phyloP scores from a whole-genome alignment of 2,888 invertebrate species.

The Ennomos fuscantarius region DNA sequence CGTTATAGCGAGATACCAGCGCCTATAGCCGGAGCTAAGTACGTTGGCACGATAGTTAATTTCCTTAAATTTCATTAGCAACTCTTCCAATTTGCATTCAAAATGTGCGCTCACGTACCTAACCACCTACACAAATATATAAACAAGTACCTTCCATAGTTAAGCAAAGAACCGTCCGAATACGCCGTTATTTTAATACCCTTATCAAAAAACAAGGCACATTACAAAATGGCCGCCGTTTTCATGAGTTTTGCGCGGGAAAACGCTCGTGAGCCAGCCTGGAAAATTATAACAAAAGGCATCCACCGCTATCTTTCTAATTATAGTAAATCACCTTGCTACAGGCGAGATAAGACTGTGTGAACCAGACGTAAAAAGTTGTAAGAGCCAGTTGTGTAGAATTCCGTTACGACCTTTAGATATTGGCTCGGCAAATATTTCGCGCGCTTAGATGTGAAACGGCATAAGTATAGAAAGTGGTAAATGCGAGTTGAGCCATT shows the following conservation, averaged over 20 bases:
- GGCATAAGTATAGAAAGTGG: constrained; percentile 52
- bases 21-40: constrained; percentile 43
- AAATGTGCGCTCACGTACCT: constrained; percentile 79
- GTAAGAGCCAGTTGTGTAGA: constrained; percentile 57
- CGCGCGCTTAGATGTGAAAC: constrained; percentile 44
- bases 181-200: constrained; percentile 81
- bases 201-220: constrained; percentile 85
- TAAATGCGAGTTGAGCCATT: constrained; percentile 55
- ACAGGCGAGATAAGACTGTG: constrained; percentile 81
- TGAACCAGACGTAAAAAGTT: constrained; percentile 65
- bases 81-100: constrained; percentile 76
- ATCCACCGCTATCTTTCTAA: constrained; percentile 86
- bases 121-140: constrained; percentile 68
- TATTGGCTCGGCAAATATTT: constrained; percentile 56
- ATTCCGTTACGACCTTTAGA: constrained; percentile 65
- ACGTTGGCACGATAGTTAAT: constrained; percentile 53
- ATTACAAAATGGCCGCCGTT: constrained; percentile 84
- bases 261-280: constrained; percentile 80
- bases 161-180: constrained; percentile 73
- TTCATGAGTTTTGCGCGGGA: constrained; percentile 82
- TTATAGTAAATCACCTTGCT: constrained; percentile 85
- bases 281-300: constrained; percentile 86
- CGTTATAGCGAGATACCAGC: constrained; percentile 39
- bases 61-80: constrained; percentile 73
- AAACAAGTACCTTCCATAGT: constrained; percentile 63